These are phyloP conservation scores for Sakesphorus luctuosus DNA, from an alignment of 2,113 vertebrate species.

Conservation along the genomic window DNA sequence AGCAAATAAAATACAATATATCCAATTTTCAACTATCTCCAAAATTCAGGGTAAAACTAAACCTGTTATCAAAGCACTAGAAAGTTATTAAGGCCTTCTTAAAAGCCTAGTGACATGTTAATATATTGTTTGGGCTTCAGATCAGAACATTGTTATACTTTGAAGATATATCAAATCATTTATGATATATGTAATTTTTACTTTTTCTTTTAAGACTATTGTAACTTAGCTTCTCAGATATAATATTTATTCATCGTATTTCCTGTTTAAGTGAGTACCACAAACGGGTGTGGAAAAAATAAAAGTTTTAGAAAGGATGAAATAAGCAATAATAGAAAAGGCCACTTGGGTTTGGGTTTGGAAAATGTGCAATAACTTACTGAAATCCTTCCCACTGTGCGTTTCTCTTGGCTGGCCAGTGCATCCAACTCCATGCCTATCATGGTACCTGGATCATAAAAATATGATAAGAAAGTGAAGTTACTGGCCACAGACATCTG, in stretches of 20 bases:
- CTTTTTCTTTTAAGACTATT: not conserved
- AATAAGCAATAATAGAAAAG: not conserved
- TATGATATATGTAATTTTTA: not conserved
- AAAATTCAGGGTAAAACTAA: not conserved
- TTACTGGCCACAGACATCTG: not conserved
- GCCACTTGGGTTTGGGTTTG: not conserved
- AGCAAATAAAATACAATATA: not conserved
- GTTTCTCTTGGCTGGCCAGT: fast-evolving
- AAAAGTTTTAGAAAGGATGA: not conserved
- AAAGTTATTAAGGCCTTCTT: slow-evolving; percentile 1
- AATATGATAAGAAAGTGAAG: not conserved
- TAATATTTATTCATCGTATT: not conserved
- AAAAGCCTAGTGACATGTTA: not conserved
- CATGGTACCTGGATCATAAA: not conserved
- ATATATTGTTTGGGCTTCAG: not conserved
- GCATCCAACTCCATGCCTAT: not conserved
- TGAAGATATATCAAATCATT: slow-evolving; percentile 2
- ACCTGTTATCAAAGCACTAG: slow-evolving; percentile 29
- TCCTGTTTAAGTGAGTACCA: not conserved
- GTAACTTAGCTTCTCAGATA: not conserved
- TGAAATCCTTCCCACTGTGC: not conserved
- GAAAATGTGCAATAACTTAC: not conserved
- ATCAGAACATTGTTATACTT: not conserved
- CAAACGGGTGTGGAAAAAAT: not conserved
- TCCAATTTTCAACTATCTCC: not conserved